A percentile compares a stretch with the other conserved stretches of the same genome.
Conservation (phyloP, 2,797 vertebrate species). For the Anas capensis region DNA sequence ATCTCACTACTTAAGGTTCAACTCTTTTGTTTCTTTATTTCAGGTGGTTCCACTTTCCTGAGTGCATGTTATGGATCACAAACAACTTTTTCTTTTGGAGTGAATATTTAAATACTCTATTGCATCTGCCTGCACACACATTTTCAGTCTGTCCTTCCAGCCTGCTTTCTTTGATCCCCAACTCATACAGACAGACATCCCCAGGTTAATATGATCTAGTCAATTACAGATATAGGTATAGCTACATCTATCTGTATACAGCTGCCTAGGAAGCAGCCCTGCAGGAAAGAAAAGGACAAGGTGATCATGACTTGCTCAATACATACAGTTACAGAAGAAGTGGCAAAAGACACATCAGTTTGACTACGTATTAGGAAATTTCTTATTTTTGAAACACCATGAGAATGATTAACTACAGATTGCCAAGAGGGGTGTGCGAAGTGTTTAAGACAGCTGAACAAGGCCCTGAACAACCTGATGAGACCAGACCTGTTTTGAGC, state of each 20-base stretch:
- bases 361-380: background rate
- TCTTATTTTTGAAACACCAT: background rate
- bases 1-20: background rate
- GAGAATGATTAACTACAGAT: background rate
- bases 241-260: background rate
- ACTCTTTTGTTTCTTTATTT: background rate
- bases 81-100: background rate
- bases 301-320: background rate
- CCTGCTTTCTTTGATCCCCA: background rate
- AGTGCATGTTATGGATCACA: background rate
- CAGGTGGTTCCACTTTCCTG: background rate
- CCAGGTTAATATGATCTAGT: background rate
- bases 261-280: background rate
- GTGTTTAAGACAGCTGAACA: background rate
- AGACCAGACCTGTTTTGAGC: background rate
- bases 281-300: background rate
- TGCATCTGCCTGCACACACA: fast-evolving
- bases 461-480: background rate
- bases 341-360: background rate
- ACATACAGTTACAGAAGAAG: background rate
- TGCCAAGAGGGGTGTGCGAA: background rate
- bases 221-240: no score
- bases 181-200: background rate
- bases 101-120: no score
- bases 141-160: background rate